Base-by-base conservation (phyloP, 2,888 invertebrate species). In the Acleris holmiana region DNA sequence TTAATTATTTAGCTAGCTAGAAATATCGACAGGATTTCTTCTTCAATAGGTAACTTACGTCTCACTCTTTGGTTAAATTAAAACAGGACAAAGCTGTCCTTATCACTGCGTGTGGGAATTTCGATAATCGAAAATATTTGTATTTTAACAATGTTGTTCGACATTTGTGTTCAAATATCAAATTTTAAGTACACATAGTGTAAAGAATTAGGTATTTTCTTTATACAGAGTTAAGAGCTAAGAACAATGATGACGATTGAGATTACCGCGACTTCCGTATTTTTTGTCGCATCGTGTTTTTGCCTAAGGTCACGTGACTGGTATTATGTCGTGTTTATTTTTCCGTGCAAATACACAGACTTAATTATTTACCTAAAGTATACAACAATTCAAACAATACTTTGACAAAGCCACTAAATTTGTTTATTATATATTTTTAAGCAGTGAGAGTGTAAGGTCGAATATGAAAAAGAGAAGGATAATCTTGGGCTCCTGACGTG, bases 281-380 rank as follows among this genome's bases (percentile, higher is more conserved):
- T 79, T 77, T 78, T 76, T 77, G 73, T 74, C 68, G 69, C 59
- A 63, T 73, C 68, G 61, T 56, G 67, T 67, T 59, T 55, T 68
- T 72, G 71, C 69, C 71, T 73, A 68, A 70, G 58, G 67, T 63
- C 64, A 67, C 68, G 69, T 72, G 66, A 69, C 67, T 21, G 25
- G 53, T 58, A 55, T 46, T 51, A 46, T 53, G 46, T 44, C n/a
- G 51, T 60, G 47, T 54, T 53, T 61, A 47, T 47, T 54, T 54
- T 61, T 61, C 23, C 17, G 46, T 47, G 47, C 35, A 53, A 47
- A 61, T 61, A 56, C 17, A 40, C 23, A 15, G 53, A n/a, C 18
- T 40, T 53, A 44, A 44, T 35, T 44, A 44, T 53, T 40, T 40
- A n/a, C 15, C n/a, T 21, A 21, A 53, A 40, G 53, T 53, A 19